phyloP scores from a whole-genome alignment of 1,140 invertebrate species.

The Conus betulinus region DNA sequence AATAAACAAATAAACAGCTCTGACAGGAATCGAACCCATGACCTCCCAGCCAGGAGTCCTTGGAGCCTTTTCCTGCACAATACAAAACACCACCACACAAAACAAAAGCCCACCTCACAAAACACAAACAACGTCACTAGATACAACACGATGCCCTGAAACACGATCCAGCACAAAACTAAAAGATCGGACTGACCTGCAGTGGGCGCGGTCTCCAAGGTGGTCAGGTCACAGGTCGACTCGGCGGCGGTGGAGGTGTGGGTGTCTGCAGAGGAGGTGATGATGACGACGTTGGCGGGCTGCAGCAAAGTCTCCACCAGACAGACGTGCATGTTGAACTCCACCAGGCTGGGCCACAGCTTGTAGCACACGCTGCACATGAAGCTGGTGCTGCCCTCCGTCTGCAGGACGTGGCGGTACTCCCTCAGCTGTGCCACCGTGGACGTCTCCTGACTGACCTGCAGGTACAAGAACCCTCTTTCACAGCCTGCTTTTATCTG shows the following conservation, averaged over 20 bases:
- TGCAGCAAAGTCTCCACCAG: neutral
- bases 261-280: neutral
- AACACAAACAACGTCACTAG: no score
- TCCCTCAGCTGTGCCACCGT: neutral
- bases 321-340: conserved; percentile 31
- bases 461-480: neutral
- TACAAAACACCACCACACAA: no score
- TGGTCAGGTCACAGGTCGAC: neutral
- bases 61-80: no score
- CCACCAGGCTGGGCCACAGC: neutral
- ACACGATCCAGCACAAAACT: no score
- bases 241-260: neutral
- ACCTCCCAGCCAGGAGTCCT: no score
- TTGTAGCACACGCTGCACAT: conserved; percentile 30
- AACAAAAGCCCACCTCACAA: no score
- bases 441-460: neutral
- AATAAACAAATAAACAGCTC: no score
- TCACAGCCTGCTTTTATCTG: neutral
- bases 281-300: neutral
- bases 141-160: no score
- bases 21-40: no score
- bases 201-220: no score
- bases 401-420: conserved; percentile 9
- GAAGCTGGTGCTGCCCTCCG: conserved; percentile 13
- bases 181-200: no score